Evolutionary conservation across 2,797 vertebrate genomes (phyloP).

Genomic region (Danio aesculapii): DNA sequence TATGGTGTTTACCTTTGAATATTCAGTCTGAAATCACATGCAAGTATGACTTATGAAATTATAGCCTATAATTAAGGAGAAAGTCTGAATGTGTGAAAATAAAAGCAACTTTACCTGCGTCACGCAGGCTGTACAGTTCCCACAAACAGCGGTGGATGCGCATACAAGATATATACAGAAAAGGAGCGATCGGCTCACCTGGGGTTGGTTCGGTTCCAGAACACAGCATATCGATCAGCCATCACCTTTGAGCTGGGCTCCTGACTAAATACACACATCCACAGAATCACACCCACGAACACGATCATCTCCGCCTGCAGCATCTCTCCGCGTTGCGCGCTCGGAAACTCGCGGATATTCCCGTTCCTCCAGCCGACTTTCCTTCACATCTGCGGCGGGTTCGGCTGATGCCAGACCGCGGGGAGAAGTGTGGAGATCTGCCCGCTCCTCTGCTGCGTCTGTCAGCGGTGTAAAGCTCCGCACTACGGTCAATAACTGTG

Average conservation of each 20-base stretch:
- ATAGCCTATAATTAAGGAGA: no score
- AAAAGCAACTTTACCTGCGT: no score
- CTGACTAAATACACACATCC: conserved; percentile 94
- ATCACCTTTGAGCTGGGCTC: conserved; percentile 96
- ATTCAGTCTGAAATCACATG: no score
- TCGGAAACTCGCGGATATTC: conserved; percentile 64
- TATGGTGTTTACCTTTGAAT: no score
- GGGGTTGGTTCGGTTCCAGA: conserved; percentile 98
- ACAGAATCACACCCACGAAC: conserved; percentile 90
- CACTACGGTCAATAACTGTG: conserved; percentile 35
- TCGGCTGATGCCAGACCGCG: background rate
- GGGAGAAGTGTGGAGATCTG: conserved; percentile 17
- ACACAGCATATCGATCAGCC: conserved; percentile 97
- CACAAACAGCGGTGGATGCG: background rate
- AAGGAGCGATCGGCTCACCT: conserved; percentile 81
- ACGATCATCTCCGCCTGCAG: conserved; percentile 96
- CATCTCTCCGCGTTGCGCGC: conserved; percentile 81
- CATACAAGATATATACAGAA: no score
- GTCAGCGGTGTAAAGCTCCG: conserved; percentile 16
- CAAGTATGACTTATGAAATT: no score
- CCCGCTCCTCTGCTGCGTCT: conserved; percentile 3
- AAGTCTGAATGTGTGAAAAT: no score
- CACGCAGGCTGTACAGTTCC: background rate
- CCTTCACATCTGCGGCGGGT: conserved; percentile 51
- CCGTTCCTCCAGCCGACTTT: conserved; percentile 64